These are phyloP conservation scores for Ormia ochracea DNA, from an alignment of 2,888 invertebrate species.

Conservation along the genomic window DNA sequence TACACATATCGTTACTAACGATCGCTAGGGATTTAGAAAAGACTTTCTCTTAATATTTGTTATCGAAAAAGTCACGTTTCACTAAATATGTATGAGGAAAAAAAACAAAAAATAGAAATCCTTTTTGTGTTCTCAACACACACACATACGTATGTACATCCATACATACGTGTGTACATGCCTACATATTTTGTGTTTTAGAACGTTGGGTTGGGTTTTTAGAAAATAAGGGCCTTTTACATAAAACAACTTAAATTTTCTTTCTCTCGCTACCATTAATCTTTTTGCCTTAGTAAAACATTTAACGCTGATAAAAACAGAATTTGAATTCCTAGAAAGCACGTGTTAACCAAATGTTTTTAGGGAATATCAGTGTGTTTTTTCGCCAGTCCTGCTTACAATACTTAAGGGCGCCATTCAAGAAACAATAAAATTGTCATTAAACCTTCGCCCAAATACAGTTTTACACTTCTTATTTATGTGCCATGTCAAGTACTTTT, in stretches of 20 bases:
- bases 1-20: too few species aligned
- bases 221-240: not conserved
- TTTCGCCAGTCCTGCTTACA: not conserved
- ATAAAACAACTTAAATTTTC: not conserved
- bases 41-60: too few species aligned
- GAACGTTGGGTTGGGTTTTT: not conserved
- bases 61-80: not conserved
- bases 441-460: conserved; percentile 3
- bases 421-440: conserved; percentile 23
- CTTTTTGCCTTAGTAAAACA: not conserved
- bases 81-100: too few species aligned
- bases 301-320: not conserved
- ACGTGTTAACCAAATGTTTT: conserved; percentile 52
- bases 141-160: too few species aligned
- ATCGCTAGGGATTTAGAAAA: not conserved
- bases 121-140: not conserved
- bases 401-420: conserved; percentile 38
- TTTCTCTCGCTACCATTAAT: not conserved
- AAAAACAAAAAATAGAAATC: not conserved
- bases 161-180: too few species aligned
- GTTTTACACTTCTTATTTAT: conserved; percentile 22
- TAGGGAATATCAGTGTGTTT: not conserved
- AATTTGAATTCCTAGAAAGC: conserved; percentile 25
- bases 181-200: not conserved
- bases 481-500: conserved; percentile 27